Evolutionary conservation across 2,888 invertebrate species (phyloP), one percentile per base, ranked within the genome.

Genomic region (Caradrina kadenii): DNA sequence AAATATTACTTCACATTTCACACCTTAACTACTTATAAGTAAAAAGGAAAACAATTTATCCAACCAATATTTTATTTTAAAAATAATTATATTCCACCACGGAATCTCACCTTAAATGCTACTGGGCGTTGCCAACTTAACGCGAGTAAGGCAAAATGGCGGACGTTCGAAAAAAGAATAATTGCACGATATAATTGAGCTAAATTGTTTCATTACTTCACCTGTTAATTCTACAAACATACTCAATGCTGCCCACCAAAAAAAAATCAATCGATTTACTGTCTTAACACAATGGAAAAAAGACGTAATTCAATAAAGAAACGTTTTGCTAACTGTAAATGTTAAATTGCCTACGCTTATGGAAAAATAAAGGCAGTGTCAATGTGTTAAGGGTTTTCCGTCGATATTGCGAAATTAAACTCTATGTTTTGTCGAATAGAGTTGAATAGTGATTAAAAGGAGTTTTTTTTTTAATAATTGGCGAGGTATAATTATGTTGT

Each of bases 161-260:
- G 76, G 90, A 85, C 81, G 73, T 6, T 78, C 81, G 85, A 89
- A 91, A 92, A 92, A 88, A 86, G 80, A 80, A 83, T 89, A 88
- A 90, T 87, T 89, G 89, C 88, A 85, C 86, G 83, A 85, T 83
- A 92, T 92, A 92, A 93, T 92, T 91, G 89, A 85, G 81, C 80
- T 89, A 91, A 93, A 93, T 93, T 92, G 90, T 92, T 92, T 90
- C 91, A 92, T 93, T 92, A 93, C 87, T 87, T 86, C 92, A 91
- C 91, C 91, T 91, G 91, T 85, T 78, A 82, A 76, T 75, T 65
- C 66, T 56, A 71, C 80, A 75, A 81, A 77, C 31, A 75, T 80
- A 74, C 63, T 67, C 58, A 48, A 39, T 58, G 54, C 76, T 42
- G 35, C 45, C 66, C 39, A 66, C 8, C 53, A 21, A 22, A 48